A percentile compares a stretch with the other conserved stretches of the same genome.
These are phyloP conservation scores for Rhinogobius similis DNA, from an alignment of 2,113 vertebrate species.

Conservation along the genomic window DNA sequence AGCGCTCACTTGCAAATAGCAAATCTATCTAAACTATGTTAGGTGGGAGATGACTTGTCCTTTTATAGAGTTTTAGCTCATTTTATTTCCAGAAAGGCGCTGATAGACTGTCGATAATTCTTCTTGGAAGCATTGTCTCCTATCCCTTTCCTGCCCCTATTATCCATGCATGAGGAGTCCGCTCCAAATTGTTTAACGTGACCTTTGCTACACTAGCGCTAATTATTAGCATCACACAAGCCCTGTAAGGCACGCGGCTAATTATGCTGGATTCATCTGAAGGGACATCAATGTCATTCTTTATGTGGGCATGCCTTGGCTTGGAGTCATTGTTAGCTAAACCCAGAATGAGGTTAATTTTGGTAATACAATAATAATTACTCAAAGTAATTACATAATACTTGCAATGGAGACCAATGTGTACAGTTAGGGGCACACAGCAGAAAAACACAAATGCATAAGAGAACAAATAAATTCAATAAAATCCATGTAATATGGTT, in stretches of 20 bases:
- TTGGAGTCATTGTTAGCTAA: constrained; percentile 81
- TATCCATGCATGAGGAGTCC: constrained; percentile 80
- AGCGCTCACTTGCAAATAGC: constrained; percentile 63
- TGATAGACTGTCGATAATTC: constrained; percentile 11
- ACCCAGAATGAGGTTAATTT: constrained; percentile 88
- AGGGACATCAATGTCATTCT: constrained; percentile 87
- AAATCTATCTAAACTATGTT: constrained; percentile 63
- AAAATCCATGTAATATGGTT: too few species aligned
- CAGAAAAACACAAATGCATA: neutral
- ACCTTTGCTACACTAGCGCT: constrained; percentile 89
- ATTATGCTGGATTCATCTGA: constrained; percentile 94
- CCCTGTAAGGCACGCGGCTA: constrained; percentile 89
- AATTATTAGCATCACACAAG: constrained; percentile 90
- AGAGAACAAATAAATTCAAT: neutral
- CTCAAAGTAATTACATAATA: constrained; percentile 69
- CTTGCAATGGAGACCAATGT: constrained; percentile 56
- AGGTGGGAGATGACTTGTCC: constrained; percentile 50
- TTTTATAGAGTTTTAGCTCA: constrained; percentile 64
- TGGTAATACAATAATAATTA: constrained; percentile 81
- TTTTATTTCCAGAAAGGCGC: constrained; percentile 54
- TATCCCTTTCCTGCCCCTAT: constrained; percentile 50
- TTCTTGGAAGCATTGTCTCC: constrained; percentile 3
- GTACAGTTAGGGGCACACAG: neutral
- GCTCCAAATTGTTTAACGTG: constrained; percentile 87
- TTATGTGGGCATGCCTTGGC: constrained; percentile 83